Evolutionary conservation across 2,113 vertebrate genomes (phyloP).

Genomic region (Acanthisitta chloris): DNA sequence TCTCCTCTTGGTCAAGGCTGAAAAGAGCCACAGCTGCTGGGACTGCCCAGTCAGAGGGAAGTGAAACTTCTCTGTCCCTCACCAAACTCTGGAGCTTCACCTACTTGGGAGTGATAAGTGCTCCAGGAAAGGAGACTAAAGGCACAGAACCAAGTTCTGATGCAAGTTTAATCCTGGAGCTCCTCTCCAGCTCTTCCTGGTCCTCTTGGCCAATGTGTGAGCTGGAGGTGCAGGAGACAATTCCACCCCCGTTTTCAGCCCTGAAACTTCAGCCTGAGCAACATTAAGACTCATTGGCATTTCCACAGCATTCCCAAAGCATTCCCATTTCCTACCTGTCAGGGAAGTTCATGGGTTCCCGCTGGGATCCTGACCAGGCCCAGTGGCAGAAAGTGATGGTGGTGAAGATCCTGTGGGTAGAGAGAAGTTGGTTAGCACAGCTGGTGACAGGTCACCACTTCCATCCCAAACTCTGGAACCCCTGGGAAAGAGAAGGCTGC

Average conservation of each 20-base stretch:
- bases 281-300: too few species aligned
- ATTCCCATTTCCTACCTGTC: background rate
- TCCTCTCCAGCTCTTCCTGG: background rate
- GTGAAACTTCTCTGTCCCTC: background rate
- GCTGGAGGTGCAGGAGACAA: background rate
- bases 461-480: background rate
- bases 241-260: background rate
- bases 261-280: background rate
- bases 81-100: background rate
- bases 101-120: fast-evolving
- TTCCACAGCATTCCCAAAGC: too few species aligned
- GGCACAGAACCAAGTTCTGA: background rate
- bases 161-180: fast-evolving
- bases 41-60: background rate
- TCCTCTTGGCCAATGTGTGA: background rate
- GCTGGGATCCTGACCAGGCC: background rate
- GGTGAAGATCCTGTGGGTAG: background rate
- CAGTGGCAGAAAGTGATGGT: fast-evolving
- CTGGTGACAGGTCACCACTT: too few species aligned
- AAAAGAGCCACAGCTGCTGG: background rate
- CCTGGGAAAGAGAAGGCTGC: fast-evolving
- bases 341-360: slow-evolving; percentile 57
- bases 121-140: background rate
- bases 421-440: background rate
- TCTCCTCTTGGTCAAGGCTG: background rate